Percentiles rank a stretch among this genome's conserved stretches.
Evolutionary conservation across 1,140 invertebrate genomes (phyloP).

Genomic region (Patella vulgata): DNA sequence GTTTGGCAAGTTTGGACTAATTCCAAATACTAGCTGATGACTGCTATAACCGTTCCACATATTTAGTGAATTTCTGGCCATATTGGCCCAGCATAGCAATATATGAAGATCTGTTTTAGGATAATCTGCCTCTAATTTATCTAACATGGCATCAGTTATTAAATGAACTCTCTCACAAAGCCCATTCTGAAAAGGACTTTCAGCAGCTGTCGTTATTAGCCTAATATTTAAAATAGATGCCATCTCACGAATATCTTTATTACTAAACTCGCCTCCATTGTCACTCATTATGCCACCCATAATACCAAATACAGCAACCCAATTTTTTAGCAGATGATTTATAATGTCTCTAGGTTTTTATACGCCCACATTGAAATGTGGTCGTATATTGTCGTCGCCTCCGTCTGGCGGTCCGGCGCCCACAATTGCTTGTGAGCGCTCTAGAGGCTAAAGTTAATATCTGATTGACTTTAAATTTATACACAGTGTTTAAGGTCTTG

Average conservation of each 20-base stretch:
- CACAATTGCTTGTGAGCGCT: too few relatives aligned
- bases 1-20: too few relatives aligned
- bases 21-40: conserved; percentile 28
- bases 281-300: too few relatives aligned
- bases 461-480: too few relatives aligned
- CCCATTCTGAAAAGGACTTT: conserved; percentile 12
- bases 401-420: too few relatives aligned
- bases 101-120: neutral
- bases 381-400: too few relatives aligned
- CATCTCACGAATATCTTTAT: conserved; percentile 8
- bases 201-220: conserved; percentile 3
- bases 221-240: conserved; percentile 10
- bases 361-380: too few relatives aligned
- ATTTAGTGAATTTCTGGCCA: conserved; percentile 26
- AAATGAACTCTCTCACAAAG: conserved; percentile 11
- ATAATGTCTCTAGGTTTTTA: too few relatives aligned
- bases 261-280: conserved; percentile 19
- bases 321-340: too few relatives aligned
- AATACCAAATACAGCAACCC: too few relatives aligned
- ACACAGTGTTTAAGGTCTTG: too few relatives aligned
- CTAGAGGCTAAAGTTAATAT: too few relatives aligned
- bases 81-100: conserved; percentile 26
- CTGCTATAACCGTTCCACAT: conserved; percentile 32
- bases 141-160: conserved; percentile 11
- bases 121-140: conserved; percentile 18